Conservation (phyloP, 2,888 invertebrate genomes). For the Frankliniella fusca region DNA sequence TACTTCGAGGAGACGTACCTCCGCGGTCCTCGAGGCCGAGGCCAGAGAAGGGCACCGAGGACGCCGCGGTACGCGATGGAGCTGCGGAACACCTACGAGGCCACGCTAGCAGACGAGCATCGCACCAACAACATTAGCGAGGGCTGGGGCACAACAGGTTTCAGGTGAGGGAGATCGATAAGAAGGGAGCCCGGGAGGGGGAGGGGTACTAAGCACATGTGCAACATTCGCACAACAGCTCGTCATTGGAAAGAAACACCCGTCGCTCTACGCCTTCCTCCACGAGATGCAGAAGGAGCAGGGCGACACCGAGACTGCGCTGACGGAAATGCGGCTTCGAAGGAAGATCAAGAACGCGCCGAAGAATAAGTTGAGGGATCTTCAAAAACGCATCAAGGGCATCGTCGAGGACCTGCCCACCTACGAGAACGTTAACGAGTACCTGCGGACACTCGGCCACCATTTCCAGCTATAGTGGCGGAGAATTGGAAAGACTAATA, state of each 20-base stretch:
- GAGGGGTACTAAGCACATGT: background rate
- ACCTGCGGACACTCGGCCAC: background rate
- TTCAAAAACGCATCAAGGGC: background rate
- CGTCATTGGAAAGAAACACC: background rate
- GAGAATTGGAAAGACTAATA: no score
- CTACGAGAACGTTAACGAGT: background rate
- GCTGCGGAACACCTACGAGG: background rate
- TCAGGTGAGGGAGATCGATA: background rate
- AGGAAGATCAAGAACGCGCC: background rate
- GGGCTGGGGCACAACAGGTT: conserved; percentile 28
- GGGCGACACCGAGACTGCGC: conserved; percentile 1
- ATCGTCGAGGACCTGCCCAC: background rate
- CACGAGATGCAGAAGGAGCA: conserved; percentile 23
- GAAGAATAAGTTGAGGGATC: background rate
- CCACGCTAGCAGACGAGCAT: background rate
- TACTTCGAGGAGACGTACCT: conserved; percentile 4
- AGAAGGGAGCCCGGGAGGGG: background rate
- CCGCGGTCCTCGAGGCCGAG: background rate
- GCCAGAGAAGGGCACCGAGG: background rate
- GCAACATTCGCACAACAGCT: background rate
- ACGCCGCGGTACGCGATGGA: background rate
- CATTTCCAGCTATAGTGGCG: background rate
- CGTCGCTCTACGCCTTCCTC: background rate
- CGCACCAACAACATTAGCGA: conserved; percentile 24
- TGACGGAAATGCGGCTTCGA: background rate